phyloP scores from a whole-genome alignment of 2,113 vertebrate genomes.

The Mustela lutreola region DNA sequence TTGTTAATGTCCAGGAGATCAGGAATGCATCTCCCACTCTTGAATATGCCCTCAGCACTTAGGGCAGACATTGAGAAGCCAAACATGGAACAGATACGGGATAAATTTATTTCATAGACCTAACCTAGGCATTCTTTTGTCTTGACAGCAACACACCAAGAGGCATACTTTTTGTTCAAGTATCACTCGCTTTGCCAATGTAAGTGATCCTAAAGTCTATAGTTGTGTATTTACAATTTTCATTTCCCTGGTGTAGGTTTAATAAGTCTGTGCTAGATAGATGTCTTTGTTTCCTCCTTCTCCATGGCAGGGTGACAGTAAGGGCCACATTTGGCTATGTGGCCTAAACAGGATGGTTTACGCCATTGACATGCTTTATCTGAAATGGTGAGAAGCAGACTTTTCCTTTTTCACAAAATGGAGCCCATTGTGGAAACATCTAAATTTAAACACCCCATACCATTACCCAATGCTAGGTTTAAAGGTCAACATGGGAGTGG shows the following conservation, averaged over 20 bases:
- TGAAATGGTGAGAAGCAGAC: background rate
- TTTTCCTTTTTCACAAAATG: conserved; percentile 35
- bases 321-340: background rate
- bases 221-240: background rate
- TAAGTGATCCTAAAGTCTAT: background rate
- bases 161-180: background rate
- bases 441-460: conserved; percentile 12
- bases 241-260: background rate
- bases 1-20: background rate
- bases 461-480: background rate
- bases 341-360: background rate
- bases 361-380: background rate
- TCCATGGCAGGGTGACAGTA: background rate
- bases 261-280: background rate
- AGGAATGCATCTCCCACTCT: background rate
- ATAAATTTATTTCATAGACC: background rate
- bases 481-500: background rate
- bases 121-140: background rate
- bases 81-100: background rate
- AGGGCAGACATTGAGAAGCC: background rate
- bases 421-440: background rate
- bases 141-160: background rate
- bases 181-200: background rate
- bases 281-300: conserved; percentile 1
- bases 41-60: background rate